Conservation (phyloP, 2,888 invertebrate genomes). For the Tachina lurida region DNA sequence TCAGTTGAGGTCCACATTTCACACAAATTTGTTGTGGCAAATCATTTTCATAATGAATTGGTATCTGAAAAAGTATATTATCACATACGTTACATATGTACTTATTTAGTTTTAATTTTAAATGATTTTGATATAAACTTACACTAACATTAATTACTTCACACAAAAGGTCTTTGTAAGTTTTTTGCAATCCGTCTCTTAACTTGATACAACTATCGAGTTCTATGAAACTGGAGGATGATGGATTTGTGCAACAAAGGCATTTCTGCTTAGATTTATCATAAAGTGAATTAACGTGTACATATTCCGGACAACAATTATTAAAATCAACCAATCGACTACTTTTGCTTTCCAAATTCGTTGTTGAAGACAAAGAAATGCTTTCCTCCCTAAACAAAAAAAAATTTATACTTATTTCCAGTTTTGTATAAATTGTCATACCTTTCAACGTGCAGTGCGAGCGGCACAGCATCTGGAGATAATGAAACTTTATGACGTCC, state of each 20-base stretch:
- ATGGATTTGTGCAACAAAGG: slow-evolving; percentile 57
- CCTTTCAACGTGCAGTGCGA: neutral
- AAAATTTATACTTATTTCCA: neutral
- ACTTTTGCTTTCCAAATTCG: neutral
- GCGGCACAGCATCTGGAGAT: slow-evolving; percentile 32
- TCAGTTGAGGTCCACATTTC: slow-evolving; percentile 40
- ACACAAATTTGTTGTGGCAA: slow-evolving; percentile 63
- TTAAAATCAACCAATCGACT: neutral
- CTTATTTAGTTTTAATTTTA: neutral
- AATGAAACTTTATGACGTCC: neutral
- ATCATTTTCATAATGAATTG: neutral
- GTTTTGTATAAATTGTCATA: neutral
- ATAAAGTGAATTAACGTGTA: slow-evolving; percentile 7
- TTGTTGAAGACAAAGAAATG: neutral
- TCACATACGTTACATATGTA: no score
- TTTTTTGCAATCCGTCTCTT: slow-evolving; percentile 17
- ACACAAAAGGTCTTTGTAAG: slow-evolving; percentile 46
- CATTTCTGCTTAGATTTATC: slow-evolving; percentile 17
- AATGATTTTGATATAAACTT: neutral
- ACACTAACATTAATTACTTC: slow-evolving; percentile 49
- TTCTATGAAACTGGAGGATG: slow-evolving; percentile 41
- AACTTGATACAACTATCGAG: slow-evolving; percentile 5
- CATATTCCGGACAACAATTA: slow-evolving; percentile 1
- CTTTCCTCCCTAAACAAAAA: neutral
- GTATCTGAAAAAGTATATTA: slow-evolving; percentile 31